Evolutionary conservation across 2,113 vertebrate genomes (phyloP).

Genomic region (Aspidoscelis tigris): DNA sequence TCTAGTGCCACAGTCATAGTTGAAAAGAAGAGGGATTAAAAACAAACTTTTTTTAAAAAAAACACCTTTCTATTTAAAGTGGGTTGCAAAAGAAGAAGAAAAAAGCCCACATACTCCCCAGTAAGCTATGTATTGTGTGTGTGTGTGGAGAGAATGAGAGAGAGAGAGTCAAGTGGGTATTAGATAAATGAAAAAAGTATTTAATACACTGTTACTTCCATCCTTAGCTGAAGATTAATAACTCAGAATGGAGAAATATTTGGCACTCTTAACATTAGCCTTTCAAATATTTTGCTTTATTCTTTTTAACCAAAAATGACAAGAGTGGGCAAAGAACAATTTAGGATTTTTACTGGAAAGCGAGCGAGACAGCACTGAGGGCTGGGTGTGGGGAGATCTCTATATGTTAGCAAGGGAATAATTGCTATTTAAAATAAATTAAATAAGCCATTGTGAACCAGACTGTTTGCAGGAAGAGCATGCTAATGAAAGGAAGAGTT

Average conservation of each 20-base stretch:
- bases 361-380: too few relatives aligned
- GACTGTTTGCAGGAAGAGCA: constrained; percentile 22
- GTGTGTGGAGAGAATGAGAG: background rate
- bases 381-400: background rate
- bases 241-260: constrained; percentile 11
- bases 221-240: background rate
- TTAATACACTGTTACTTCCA: background rate
- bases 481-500: constrained; percentile 44
- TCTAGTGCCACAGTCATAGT: constrained; percentile 2
- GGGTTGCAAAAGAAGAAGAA: constrained; percentile 1
- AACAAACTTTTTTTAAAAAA: background rate
- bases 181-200: background rate
- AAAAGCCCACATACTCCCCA: background rate
- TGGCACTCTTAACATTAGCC: background rate
- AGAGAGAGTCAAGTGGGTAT: background rate
- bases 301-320: constrained; percentile 8
- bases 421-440: constrained; percentile 47
- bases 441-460: constrained; percentile 36
- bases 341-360: constrained; percentile 9
- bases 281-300: constrained; percentile 47
- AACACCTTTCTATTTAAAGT: constrained; percentile 13
- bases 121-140: background rate
- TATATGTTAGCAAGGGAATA: constrained; percentile 36
- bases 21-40: background rate
- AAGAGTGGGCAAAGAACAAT: constrained; percentile 39